Percentiles rank a stretch among this genome's conserved stretches.
These are phyloP conservation scores for Coregonus sp. DNA, from an alignment of 2,797 vertebrate species.

Conservation along the genomic window DNA sequence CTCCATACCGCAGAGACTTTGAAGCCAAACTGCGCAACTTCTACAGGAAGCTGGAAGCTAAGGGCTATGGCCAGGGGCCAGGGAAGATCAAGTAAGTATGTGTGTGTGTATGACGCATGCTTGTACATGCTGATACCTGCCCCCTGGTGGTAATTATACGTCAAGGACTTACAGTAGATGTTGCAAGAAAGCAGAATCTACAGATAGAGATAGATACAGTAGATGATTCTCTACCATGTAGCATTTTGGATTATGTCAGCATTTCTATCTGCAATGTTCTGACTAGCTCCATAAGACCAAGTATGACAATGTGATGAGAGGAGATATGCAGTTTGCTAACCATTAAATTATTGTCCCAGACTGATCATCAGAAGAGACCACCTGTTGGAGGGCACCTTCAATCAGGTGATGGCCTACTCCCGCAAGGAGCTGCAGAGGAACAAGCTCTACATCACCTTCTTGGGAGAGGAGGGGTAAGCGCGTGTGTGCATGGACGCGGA, in stretches of 20 bases:
- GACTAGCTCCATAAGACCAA: background rate
- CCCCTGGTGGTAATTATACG: too few relatives aligned
- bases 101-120: background rate
- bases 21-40: conserved; percentile 98
- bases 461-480: conserved; percentile 94
- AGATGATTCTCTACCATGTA: too few relatives aligned
- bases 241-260: too few relatives aligned
- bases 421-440: conserved; percentile 97
- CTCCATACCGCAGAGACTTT: conserved; percentile 96
- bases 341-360: conserved; percentile 58
- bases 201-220: too few relatives aligned
- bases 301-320: background rate
- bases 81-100: conserved; percentile 94
- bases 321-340: background rate
- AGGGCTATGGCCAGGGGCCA: conserved; percentile 96
- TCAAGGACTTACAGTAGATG: too few relatives aligned
- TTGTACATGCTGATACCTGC: background rate
- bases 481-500: background rate
- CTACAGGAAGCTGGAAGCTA: conserved; percentile 96
- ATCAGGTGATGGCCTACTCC: conserved; percentile 97
- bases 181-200: too few relatives aligned
- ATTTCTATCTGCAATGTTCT: too few relatives aligned
- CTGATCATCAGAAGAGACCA: conserved; percentile 92
- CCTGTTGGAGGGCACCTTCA: conserved; percentile 94
- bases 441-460: conserved; percentile 94